A percentile compares a stretch with the other conserved stretches of the same genome.
Evolutionary conservation across 2,888 invertebrate species (phyloP).

Genomic region (Thymelicus sylvestris): DNA sequence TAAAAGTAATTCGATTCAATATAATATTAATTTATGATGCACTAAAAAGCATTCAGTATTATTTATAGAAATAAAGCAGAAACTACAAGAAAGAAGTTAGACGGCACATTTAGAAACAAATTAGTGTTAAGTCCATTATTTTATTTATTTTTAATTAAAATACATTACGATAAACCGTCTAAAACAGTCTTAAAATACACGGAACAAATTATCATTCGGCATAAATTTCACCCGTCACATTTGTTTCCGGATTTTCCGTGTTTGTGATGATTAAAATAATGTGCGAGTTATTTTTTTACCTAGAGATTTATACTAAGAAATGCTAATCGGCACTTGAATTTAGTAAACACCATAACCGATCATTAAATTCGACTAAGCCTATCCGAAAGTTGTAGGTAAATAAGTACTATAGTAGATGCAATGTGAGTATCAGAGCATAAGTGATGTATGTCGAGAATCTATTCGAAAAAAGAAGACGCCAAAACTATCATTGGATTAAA

Average conservation of each 20-base stretch:
- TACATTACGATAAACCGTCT: not conserved
- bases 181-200: not conserved
- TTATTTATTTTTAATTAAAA: not conserved
- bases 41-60: not conserved
- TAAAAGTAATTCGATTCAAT: too few species aligned
- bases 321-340: too few species aligned
- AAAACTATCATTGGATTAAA: not conserved
- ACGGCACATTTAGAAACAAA: not conserved
- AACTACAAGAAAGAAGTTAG: not conserved
- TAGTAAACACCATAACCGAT: too few species aligned
- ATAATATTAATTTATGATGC: too few species aligned
- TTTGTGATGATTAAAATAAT: too few species aligned
- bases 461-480: not conserved
- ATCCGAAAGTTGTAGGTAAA: too few species aligned
- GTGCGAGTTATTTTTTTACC: too few species aligned
- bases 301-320: too few species aligned
- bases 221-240: not conserved
- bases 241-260: too few species aligned
- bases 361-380: too few species aligned
- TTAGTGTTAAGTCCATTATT: not conserved
- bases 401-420: not conserved
- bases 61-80: too few species aligned
- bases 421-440: not conserved
- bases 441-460: not conserved
- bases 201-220: not conserved